Evolutionary conservation across 2,113 vertebrate genomes (phyloP), one percentile per base, ranked within the genome.

Genomic region (Clinocottus analis): DNA sequence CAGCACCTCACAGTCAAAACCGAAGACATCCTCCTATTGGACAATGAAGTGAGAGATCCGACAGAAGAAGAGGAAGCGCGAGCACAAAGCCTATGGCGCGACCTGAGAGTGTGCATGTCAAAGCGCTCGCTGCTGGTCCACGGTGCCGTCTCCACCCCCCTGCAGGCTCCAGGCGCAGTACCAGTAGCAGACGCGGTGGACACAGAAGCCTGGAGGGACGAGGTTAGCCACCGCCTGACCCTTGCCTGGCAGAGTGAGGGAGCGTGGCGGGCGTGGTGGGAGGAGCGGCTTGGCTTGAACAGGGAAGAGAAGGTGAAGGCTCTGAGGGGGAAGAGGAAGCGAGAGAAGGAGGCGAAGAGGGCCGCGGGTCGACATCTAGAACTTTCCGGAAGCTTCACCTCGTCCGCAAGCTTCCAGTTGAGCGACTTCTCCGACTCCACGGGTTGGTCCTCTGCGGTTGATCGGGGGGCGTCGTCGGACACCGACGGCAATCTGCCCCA

Each of bases 321-420:
- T 0, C 92, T 95, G 64, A 90, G 86, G 61, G 93, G 87, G 72
- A 96, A 92, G 63, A 93, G 95, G 45, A 91, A 51, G 53, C 77
- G 17, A 41, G 84, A 94, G 83, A 96, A 96, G 68, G 90, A 59
- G 6, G 79, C 25, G 0, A 83, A 8, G 17, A 87, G 70, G 7
- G 84, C 85, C 0, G 27, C 39, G 0, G 76, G 53, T 0, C 69
- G 41, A 2, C 63, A 67, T 5, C 19, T 77, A 1, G 86, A 87
- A 0, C 94, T 95, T 9, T 92, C 95, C 0, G 90, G 94, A 19
- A 97, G 95, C 78, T 97, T 97, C 86, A 93, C 94, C 63, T 96
- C 97, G 0, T 96, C 96, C 0, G 0, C 93, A 61, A 95, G 92
- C 45, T 93, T 94, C 85, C 94, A 90, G 68, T 89, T 91, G 60